These are phyloP conservation scores for Rhinophrynus dorsalis DNA, from an alignment of 2,797 vertebrate species.

Conservation along the genomic window DNA sequence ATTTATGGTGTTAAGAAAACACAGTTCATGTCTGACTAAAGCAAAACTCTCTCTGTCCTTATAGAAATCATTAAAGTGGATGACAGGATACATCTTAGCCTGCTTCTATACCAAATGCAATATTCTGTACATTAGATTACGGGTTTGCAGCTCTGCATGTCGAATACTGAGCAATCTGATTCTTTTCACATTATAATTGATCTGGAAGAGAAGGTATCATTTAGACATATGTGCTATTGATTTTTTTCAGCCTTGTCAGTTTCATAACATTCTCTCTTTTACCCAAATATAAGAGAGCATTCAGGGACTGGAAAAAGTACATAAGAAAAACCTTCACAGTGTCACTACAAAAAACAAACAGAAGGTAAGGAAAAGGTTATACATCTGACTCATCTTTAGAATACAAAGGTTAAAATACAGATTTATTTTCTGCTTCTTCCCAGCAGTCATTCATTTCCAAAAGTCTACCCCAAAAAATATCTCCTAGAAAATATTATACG, in stretches of 20 bases:
- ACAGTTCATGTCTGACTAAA: conserved; percentile 54
- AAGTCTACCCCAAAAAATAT: too few relatives aligned
- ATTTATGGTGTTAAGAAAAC: conserved; percentile 62
- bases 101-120: conserved; percentile 29
- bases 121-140: conserved; percentile 45
- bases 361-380: not conserved
- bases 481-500: too few relatives aligned
- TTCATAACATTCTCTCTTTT: conserved; percentile 40
- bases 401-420: too few relatives aligned
- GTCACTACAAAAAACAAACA: not conserved
- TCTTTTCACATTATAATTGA: conserved; percentile 41
- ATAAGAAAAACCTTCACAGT: not conserved
- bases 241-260: conserved; percentile 14
- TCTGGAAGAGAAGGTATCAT: conserved; percentile 27
- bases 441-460: too few relatives aligned
- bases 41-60: conserved; percentile 63
- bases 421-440: too few relatives aligned
- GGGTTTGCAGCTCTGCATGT: conserved; percentile 22
- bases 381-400: too few relatives aligned
- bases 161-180: not conserved
- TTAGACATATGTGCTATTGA: conserved; percentile 4
- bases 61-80: conserved; percentile 52
- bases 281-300: conserved; percentile 11
- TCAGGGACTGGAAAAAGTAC: not conserved
- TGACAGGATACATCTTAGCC: conserved; percentile 12